Evolutionary conservation across 2,797 vertebrate species (phyloP).

Genomic region (Acanthurus tractus): DNA sequence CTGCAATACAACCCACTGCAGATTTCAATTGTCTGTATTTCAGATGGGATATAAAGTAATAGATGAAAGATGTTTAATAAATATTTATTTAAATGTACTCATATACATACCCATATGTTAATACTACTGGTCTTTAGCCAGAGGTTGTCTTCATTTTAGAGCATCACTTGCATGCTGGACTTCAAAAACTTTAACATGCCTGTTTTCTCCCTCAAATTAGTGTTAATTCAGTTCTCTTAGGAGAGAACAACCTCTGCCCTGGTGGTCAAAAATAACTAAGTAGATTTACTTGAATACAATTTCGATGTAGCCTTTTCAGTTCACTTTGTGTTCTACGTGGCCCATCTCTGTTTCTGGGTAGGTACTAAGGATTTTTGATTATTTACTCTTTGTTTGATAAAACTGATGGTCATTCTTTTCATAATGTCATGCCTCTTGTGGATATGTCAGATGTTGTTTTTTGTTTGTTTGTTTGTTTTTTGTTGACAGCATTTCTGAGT

Average conservation of each 20-base stretch:
- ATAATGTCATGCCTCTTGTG: too few relatives aligned
- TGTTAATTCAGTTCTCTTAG: background rate
- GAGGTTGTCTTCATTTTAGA: background rate
- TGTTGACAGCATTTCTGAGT: too few relatives aligned
- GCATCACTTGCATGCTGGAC: background rate
- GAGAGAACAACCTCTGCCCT: background rate
- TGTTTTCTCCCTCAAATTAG: background rate
- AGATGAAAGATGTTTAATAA: background rate
- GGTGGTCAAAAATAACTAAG: background rate
- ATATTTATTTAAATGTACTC: background rate
- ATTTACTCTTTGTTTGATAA: too few relatives aligned
- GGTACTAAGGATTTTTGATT: too few relatives aligned
- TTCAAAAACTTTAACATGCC: background rate
- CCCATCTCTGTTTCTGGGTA: too few relatives aligned
- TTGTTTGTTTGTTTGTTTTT: too few relatives aligned
- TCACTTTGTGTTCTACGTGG: too few relatives aligned
- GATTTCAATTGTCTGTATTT: background rate
- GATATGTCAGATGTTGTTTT: too few relatives aligned
- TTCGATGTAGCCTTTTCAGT: too few relatives aligned
- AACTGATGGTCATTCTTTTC: too few relatives aligned
- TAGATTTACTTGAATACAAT: background rate
- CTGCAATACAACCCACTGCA: background rate
- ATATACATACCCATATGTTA: background rate
- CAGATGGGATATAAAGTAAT: background rate
- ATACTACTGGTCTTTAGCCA: background rate